Conservation (phyloP, 2,888 invertebrate species). For the Luperina testacea region DNA sequence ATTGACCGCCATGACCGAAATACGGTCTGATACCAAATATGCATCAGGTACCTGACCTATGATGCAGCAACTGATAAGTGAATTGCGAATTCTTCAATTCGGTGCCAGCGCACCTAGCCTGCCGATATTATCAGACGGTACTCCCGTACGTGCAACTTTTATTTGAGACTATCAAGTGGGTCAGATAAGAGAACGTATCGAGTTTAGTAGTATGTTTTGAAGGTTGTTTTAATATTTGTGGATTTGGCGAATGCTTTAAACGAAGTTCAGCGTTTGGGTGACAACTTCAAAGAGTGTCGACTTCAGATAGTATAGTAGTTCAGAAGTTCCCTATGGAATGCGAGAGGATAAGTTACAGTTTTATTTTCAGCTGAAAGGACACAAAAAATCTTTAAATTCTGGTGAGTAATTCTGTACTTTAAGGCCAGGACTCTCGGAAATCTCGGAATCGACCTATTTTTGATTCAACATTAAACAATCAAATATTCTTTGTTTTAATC, state of each 20-base stretch:
- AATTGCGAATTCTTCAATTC: constrained; percentile 24
- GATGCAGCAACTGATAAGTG: constrained; percentile 4
- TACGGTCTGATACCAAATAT: background rate
- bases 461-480: too few species aligned
- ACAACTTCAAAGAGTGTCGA: background rate
- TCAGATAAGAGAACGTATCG: constrained; percentile 52
- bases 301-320: background rate
- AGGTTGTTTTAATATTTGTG: background rate
- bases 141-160: constrained; percentile 28
- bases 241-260: constrained; percentile 1
- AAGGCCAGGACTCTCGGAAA: too few species aligned
- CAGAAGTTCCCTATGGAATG: background rate
- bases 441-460: too few species aligned
- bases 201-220: constrained; percentile 24
- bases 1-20: background rate
- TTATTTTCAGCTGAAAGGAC: background rate
- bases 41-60: background rate
- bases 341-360: background rate
- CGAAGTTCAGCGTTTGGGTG: background rate
- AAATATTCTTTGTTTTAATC: too few species aligned
- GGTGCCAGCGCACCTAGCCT: constrained; percentile 19
- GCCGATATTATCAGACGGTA: constrained; percentile 22
- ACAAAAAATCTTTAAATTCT: background rate
- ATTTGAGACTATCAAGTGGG: constrained; percentile 46
- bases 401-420: background rate